phyloP scores from a whole-genome alignment of 2,113 vertebrate species.

The Empidonax traillii region DNA sequence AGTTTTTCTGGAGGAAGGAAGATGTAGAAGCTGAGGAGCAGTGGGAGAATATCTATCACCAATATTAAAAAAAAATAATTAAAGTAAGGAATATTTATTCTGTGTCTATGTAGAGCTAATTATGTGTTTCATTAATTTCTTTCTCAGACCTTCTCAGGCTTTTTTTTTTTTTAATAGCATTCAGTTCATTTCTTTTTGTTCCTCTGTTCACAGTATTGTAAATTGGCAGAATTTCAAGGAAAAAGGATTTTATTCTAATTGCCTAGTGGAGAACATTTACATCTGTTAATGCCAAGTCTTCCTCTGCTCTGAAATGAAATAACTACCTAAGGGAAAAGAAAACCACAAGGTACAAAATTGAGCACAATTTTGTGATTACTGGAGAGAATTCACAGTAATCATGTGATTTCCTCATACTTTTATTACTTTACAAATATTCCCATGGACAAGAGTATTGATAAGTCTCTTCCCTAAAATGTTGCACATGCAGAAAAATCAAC shows the following conservation, averaged over 20 bases:
- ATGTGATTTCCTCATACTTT: neutral
- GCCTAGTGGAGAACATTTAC: neutral
- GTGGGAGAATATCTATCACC: neutral
- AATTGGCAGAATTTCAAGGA: neutral
- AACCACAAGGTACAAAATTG: neutral
- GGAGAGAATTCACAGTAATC: neutral
- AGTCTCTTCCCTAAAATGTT: neutral
- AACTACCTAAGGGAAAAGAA: neutral
- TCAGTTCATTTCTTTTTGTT: neutral
- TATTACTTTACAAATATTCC: neutral
- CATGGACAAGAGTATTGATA: neutral
- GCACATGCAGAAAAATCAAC: neutral
- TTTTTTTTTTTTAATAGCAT: neutral
- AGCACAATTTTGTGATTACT: neutral
- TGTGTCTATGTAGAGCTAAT: neutral
- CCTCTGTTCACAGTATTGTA: neutral
- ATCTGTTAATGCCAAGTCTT: neutral
- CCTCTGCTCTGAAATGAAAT: neutral
- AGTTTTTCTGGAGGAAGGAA: neutral
- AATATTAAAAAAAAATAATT: neutral
- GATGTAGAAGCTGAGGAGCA: neutral
- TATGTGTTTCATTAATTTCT: neutral
- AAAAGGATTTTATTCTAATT: neutral
- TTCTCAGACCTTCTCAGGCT: neutral
- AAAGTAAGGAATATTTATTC: neutral